Evolutionary conservation across 2,113 vertebrate genomes (phyloP).

Genomic region (Numida meleagris): DNA sequence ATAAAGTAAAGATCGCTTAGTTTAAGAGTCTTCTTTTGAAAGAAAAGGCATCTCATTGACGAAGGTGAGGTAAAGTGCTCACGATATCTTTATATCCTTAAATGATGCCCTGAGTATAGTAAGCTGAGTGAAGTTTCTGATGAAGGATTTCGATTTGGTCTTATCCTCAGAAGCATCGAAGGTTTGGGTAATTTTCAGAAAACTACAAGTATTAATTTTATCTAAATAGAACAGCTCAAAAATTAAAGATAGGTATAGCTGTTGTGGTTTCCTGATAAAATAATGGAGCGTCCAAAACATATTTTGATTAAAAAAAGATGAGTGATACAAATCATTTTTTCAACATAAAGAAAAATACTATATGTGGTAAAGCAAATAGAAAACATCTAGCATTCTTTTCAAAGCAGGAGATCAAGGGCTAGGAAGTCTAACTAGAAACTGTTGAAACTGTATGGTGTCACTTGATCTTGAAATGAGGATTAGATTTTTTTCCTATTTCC

Average conservation of each 20-base stretch:
- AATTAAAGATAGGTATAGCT: neutral
- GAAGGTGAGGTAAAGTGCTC: neutral
- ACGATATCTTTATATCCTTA: neutral
- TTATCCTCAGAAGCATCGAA: neutral
- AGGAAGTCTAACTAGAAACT: neutral
- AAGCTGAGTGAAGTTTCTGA: neutral
- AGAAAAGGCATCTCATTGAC: neutral
- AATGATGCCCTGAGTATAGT: neutral
- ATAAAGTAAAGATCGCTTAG: neutral
- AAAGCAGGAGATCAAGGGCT: neutral
- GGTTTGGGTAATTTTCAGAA: neutral
- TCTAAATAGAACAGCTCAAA: neutral
- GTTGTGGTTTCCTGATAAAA: neutral
- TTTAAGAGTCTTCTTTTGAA: neutral
- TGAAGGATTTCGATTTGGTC: neutral
- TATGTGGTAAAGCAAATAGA: neutral
- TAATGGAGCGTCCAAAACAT: neutral
- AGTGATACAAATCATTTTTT: neutral
- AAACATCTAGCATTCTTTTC: neutral
- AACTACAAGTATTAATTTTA: neutral
- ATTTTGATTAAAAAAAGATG: neutral
- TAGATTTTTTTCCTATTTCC: neutral
- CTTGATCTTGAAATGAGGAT: neutral
- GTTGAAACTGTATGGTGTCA: too few species aligned
- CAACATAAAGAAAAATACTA: neutral